phyloP scores from a whole-genome alignment of 2,888 invertebrate species.

The Tinea pellionella region DNA sequence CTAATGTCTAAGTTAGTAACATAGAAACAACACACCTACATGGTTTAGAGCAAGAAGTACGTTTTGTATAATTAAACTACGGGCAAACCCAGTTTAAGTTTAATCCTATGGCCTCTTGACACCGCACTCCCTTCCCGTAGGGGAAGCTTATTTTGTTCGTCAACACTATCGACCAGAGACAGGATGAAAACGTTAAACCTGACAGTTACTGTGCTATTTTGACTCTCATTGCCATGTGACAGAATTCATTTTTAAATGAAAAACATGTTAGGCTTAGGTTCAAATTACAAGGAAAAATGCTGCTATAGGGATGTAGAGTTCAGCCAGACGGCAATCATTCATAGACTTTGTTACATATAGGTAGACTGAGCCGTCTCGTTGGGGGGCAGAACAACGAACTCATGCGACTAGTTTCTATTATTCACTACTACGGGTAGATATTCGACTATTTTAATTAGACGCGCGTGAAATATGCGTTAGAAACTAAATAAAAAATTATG shows the following conservation, averaged over 20 bases:
- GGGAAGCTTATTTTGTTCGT: constrained; percentile 67
- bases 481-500: too few species aligned
- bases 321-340: constrained; percentile 51
- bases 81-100: constrained; percentile 66
- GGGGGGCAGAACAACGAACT: constrained; percentile 27
- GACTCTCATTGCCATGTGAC: constrained; percentile 30
- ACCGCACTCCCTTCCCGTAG: constrained; percentile 49
- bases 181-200: constrained; percentile 49
- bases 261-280: constrained; percentile 25
- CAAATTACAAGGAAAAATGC: constrained; percentile 42
- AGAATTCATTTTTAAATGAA: constrained; percentile 35
- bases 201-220: constrained; percentile 45
- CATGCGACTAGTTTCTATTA: constrained; percentile 44
- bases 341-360: constrained; percentile 53
- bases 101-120: constrained; percentile 70
- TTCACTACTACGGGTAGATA: constrained; percentile 29
- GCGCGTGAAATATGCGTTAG: too few species aligned
- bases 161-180: constrained; percentile 63
- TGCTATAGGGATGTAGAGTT: constrained; percentile 33
- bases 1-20: constrained; percentile 53
- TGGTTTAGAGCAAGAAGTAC: constrained; percentile 22
- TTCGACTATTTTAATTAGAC: too few species aligned
- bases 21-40: constrained; percentile 33
- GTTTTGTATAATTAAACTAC: constrained; percentile 67
- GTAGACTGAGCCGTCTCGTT: constrained; percentile 34